These are phyloP conservation scores for Crax fasciolata DNA, from an alignment of 2,797 vertebrate species.

Conservation along the genomic window DNA sequence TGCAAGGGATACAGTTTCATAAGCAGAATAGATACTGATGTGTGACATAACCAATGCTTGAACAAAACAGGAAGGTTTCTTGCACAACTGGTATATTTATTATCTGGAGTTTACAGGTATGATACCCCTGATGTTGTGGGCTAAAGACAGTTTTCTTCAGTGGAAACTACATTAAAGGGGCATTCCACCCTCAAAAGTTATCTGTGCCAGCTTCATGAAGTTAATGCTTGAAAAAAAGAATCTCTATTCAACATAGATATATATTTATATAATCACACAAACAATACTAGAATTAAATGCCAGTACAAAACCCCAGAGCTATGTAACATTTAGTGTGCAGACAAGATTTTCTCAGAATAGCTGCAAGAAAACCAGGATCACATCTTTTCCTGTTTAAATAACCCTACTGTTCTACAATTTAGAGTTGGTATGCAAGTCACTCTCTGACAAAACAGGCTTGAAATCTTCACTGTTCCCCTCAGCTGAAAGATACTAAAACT, in stretches of 20 bases:
- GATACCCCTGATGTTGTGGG: not conserved
- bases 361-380: conserved; percentile 44
- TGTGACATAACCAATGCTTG: not conserved
- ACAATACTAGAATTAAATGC: not conserved
- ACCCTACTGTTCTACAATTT: conserved; percentile 28
- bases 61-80: conserved; percentile 19
- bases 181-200: not conserved
- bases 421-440: conserved; percentile 42
- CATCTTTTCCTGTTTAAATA: conserved; percentile 49
- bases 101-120: not conserved
- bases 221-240: not conserved
- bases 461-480: conserved; percentile 56
- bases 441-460: not conserved
- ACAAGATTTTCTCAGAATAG: not conserved
- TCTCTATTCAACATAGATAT: not conserved
- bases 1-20: not conserved
- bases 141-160: conserved; percentile 32
- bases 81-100: not conserved
- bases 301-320: not conserved
- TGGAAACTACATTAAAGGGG: not conserved
- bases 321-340: not conserved
- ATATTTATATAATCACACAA: not conserved
- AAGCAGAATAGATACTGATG: not conserved
- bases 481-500: conserved; percentile 41
- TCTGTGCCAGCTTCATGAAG: not conserved